phyloP scores from a whole-genome alignment of 2,113 vertebrate genomes.

The Nipponia nippon region DNA sequence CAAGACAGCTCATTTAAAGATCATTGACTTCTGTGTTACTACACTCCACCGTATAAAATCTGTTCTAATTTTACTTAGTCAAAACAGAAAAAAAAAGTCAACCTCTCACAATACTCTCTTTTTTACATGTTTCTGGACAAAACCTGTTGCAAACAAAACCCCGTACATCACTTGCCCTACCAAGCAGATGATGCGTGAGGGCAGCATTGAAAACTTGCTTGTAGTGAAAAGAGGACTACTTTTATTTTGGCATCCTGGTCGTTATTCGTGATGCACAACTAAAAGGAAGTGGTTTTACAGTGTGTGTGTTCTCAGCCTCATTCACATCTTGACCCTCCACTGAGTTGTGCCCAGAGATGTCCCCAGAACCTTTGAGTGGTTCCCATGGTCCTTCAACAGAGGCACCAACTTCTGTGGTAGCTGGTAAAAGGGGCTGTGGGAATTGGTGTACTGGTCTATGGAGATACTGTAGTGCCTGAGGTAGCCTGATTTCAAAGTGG shows the following conservation, averaged over 20 bases:
- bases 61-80: not conserved
- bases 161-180: not conserved
- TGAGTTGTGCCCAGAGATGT: not conserved
- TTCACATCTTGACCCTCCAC: not conserved
- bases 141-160: not conserved
- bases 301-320: not conserved
- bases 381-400: not conserved
- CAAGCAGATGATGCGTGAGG: not conserved
- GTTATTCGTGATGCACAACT: not conserved
- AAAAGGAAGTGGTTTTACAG: slow-evolving; percentile 26
- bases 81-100: not conserved
- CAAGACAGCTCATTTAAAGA: not conserved
- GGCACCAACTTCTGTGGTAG: not conserved
- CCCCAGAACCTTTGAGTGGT: not conserved
- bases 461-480: not conserved
- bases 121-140: not conserved
- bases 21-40: not conserved
- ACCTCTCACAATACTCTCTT: not conserved
- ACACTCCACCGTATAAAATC: not conserved
- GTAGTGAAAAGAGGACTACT: not conserved
- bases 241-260: not conserved
- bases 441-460: not conserved
- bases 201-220: not conserved
- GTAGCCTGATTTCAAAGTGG: not conserved
- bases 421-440: not conserved